Evolutionary conservation across 2,888 invertebrate species (phyloP).

Genomic region (Aproaerema taeniolella): DNA sequence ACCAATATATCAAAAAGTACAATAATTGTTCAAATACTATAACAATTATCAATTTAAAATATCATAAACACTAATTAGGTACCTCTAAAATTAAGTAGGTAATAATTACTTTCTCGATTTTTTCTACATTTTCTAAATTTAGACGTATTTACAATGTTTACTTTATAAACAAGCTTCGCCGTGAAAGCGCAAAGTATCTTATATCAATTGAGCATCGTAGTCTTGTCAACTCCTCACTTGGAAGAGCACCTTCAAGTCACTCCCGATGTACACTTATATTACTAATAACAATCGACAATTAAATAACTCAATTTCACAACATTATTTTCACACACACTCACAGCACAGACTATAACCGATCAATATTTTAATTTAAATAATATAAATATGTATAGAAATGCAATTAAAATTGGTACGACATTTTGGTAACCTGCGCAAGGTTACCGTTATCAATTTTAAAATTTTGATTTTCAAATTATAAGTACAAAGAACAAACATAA

Average conservation of each 20-base stretch:
- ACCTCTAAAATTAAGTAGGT: slow-evolving; percentile 56
- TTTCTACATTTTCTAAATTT: slow-evolving; percentile 67
- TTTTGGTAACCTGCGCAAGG: slow-evolving; percentile 37
- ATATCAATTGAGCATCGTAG: slow-evolving; percentile 70
- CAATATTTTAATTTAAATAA: slow-evolving; percentile 68
- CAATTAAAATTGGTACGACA: slow-evolving; percentile 75
- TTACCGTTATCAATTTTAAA: slow-evolving; percentile 46
- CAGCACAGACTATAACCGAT: slow-evolving; percentile 65
- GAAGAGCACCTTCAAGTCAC: slow-evolving; percentile 44
- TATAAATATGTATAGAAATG: slow-evolving; percentile 75
- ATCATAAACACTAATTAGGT: slow-evolving; percentile 73
- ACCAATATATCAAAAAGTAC: slow-evolving; percentile 57
- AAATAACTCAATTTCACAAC: slow-evolving; percentile 71
- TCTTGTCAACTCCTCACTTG: slow-evolving; percentile 40
- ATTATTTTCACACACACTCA: slow-evolving; percentile 61
- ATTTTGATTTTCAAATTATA: slow-evolving; percentile 48
- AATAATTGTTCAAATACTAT: slow-evolving; percentile 62
- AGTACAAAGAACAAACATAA: slow-evolving; percentile 72
- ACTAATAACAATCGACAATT: slow-evolving; percentile 59
- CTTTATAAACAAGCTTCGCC: slow-evolving; percentile 60
- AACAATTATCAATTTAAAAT: slow-evolving; percentile 62
- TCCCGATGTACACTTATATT: slow-evolving; percentile 44
- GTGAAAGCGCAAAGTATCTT: slow-evolving; percentile 69
- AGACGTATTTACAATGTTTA: slow-evolving; percentile 65
- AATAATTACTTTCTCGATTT: slow-evolving; percentile 52